These are phyloP conservation scores for Gopherus flavomarginatus DNA, from an alignment of 2,113 vertebrate species.

Conservation along the genomic window DNA sequence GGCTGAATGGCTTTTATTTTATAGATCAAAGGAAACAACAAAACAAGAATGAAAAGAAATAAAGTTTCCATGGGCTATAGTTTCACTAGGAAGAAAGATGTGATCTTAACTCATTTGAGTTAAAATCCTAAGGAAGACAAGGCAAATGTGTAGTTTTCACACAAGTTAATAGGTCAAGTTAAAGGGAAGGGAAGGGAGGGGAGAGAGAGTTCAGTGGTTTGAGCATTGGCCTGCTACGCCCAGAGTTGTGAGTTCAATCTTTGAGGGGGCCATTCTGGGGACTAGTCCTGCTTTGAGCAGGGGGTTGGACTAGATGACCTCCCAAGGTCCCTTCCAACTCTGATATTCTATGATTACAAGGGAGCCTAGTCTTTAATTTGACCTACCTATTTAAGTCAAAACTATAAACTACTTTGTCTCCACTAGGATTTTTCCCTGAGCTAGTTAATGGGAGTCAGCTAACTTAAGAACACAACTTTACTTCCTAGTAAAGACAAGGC, in stretches of 20 bases:
- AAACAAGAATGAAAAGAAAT: constrained; percentile 29
- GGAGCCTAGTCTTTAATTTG: neutral
- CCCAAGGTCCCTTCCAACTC: too few relatives aligned
- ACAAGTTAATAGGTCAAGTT: neutral
- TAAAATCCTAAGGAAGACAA: neutral
- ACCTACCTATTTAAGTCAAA: neutral
- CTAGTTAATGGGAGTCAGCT: neutral
- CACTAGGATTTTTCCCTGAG: neutral
- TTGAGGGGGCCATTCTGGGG: too few relatives aligned
- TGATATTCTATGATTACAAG: neutral
- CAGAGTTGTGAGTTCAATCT: too few relatives aligned
- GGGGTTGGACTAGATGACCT: too few relatives aligned
- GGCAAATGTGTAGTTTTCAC: neutral
- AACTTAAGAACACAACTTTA: neutral
- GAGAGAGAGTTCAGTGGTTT: too few relatives aligned
- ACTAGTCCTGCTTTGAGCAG: too few relatives aligned
- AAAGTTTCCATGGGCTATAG: constrained; percentile 39
- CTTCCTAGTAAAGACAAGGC: neutral
- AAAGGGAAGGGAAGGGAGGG: too few relatives aligned
- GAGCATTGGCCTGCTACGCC: too few relatives aligned
- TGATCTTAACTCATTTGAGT: neutral
- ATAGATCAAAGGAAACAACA: constrained; percentile 51
- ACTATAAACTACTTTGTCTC: neutral
- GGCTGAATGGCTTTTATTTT: constrained; percentile 40
- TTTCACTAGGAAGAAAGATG: constrained; percentile 65